Base-by-base conservation (phyloP, 2,113 vertebrate species). In the mouse (Mus musculus) region DNA sequence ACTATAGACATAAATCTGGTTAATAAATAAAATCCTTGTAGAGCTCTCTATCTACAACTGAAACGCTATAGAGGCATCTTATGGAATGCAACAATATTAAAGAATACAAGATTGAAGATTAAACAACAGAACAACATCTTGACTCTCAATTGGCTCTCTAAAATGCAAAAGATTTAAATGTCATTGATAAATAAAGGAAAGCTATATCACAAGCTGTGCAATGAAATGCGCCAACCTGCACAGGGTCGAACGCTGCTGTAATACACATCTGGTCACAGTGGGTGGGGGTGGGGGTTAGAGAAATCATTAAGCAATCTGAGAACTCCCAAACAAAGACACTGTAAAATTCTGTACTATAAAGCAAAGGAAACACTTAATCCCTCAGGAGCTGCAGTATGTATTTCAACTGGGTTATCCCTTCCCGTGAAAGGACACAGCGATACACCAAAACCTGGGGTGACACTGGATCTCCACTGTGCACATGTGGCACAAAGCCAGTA, bases 291-390 rank as follows among this genome's bases (percentile, higher is more conserved):
- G 39, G 59, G 88, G 84, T 42, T 6, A 89, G 80, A 97, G 97
- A 98, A 98, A 99, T 98, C 98, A 98, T 98, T 98, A 98, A 97
- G 98, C 96, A 98, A 99, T 98, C 96, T 97, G 98, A 98, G 98
- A 98, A 98, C 89, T 88, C 90, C 98, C 92, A 98, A 98, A 99
- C 98, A 98, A 98, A 98, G 98, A 97, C 98, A 98, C 98, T 98
- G 97, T 98, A 98, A 98, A 98, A 98, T 98, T 97, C 97, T 98
- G 89, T 98, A 98, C 98, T 98, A 97, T 97, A 98, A 98, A 98
- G 98, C 96, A 98, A 98, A 99, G 98, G 98, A 98, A 99, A 98
- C 98, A 98, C 97, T 98, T 98, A 98, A 99, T 98, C 98, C 98
- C 97, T 87, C 90, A 95, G 98, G 98, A 98, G 97, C 95, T 98